Conservation (phyloP, 2,888 invertebrate species). For the Drosophila parthenogenetica region DNA sequence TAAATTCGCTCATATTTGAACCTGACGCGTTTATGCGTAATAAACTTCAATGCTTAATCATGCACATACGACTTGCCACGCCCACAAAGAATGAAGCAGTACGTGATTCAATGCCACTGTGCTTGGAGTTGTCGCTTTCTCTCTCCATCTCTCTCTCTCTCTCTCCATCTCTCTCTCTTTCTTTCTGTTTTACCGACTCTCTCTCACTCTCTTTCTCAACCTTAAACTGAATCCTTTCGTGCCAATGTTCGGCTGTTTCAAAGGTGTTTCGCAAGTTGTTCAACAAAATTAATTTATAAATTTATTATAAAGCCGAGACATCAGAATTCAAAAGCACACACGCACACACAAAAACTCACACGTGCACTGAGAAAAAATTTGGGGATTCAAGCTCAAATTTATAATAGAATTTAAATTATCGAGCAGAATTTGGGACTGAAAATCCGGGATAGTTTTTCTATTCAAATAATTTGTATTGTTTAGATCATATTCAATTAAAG, state of each 20-base stretch:
- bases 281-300: conserved; percentile 65
- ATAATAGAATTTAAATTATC: too few relatives aligned
- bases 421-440: too few relatives aligned
- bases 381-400: too few relatives aligned
- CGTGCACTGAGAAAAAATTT: background rate
- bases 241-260: conserved; percentile 3
- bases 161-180: background rate
- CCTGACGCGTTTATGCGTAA: conserved; percentile 34
- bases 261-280: conserved; percentile 39
- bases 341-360: background rate
- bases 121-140: background rate
- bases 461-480: too few relatives aligned
- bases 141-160: background rate
- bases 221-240: conserved; percentile 33
- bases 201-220: background rate
- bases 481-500: too few relatives aligned
- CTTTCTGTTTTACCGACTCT: background rate
- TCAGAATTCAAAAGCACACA: conserved; percentile 23
- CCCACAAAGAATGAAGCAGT: conserved; percentile 36
- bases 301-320: conserved; percentile 58
- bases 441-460: too few relatives aligned
- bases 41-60: conserved; percentile 44
- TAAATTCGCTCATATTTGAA: conserved; percentile 39
- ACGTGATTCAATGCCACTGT: conserved; percentile 51
- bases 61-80: conserved; percentile 46